Conservation (phyloP, 2,888 invertebrate species). For the Epinotia ramella region DNA sequence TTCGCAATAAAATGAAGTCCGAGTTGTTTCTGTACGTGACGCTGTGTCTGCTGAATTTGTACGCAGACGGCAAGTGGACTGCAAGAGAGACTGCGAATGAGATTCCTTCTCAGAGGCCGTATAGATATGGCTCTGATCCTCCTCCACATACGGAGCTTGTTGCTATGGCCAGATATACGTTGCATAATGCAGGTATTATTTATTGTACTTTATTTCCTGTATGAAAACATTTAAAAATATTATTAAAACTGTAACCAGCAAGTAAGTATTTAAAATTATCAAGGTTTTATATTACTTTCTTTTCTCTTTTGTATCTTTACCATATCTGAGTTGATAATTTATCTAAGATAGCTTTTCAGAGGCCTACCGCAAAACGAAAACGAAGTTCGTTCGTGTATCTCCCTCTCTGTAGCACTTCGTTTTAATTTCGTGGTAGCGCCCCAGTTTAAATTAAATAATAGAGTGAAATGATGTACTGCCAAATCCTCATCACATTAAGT, state of each 20-base stretch:
- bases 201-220: no score
- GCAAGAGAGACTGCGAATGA: constrained; percentile 59
- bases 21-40: constrained; percentile 49
- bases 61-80: constrained; percentile 56
- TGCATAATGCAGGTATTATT: constrained; percentile 87
- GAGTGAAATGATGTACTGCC: not conserved
- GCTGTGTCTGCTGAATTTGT: constrained; percentile 52
- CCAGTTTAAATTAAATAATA: not conserved
- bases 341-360: no score
- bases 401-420: no score
- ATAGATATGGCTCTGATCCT: constrained; percentile 64
- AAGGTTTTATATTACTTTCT: no score
- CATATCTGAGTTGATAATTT: no score
- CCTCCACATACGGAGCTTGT: constrained; percentile 87
- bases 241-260: no score
- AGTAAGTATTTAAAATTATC: no score
- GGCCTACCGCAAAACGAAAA: no score
- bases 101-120: constrained; percentile 53
- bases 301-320: no score
- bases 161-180: constrained; percentile 89
- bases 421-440: no score
- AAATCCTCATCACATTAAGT: constrained; percentile 2
- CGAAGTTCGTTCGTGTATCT: no score
- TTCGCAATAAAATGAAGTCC: constrained; percentile 57
- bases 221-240: no score